A percentile compares a stretch with the other conserved stretches of the same genome.
Evolutionary conservation across 2,888 invertebrate species (phyloP).

Genomic region (Cancer borealis): DNA sequence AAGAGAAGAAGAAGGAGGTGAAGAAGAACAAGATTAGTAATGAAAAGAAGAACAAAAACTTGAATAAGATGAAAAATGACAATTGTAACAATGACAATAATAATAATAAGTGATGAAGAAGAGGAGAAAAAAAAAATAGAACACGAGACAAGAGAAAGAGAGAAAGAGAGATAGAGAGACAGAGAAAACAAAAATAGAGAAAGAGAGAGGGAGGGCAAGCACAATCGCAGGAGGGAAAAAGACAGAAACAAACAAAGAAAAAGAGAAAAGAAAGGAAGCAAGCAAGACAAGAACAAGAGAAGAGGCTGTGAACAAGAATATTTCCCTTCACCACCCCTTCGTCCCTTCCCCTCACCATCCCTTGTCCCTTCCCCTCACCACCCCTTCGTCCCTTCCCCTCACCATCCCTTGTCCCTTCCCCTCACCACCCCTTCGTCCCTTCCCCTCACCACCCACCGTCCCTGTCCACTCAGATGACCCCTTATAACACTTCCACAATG

Average conservation of each 20-base stretch:
- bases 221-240: background rate
- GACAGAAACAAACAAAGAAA: background rate
- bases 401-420: background rate
- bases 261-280: background rate
- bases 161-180: slow-evolving; percentile 23
- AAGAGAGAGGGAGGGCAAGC: slow-evolving; percentile 42
- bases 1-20: too few species aligned
- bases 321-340: background rate
- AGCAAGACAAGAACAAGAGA: slow-evolving; percentile 8
- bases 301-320: background rate
- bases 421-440: background rate
- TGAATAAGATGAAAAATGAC: background rate
- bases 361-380: too few species aligned
- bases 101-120: background rate
- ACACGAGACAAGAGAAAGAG: background rate
- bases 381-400: background rate
- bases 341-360: background rate
- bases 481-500: background rate
- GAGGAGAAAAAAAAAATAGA: background rate
- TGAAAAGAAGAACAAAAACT: background rate
- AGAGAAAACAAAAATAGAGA: slow-evolving; percentile 31
- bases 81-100: background rate
- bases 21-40: background rate
- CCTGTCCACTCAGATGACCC: background rate
- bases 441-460: background rate